Evolutionary conservation across 1,140 invertebrate species (phyloP).

Genomic region (Ladona fulva): DNA sequence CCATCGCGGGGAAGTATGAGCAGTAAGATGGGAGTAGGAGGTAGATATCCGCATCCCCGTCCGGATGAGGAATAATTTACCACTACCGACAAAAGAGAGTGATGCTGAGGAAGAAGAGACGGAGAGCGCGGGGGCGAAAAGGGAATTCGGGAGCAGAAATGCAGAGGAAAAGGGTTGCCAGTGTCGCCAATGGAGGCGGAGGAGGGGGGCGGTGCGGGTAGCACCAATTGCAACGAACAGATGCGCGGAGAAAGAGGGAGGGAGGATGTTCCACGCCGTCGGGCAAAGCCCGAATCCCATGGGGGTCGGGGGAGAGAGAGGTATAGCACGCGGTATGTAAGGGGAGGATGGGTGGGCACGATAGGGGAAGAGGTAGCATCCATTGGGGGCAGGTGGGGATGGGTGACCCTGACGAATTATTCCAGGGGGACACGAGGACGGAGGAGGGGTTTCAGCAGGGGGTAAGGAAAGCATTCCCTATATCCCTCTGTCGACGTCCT

Average conservation of each 20-base stretch:
- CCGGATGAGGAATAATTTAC: no score
- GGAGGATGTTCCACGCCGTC: no score
- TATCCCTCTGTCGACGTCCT: background rate
- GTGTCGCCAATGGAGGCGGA: background rate
- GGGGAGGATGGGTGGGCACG: background rate
- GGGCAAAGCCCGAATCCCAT: background rate
- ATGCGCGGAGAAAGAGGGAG: background rate
- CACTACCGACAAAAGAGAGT: no score
- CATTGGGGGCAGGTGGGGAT: background rate
- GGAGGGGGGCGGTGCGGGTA: background rate
- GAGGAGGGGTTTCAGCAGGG: background rate
- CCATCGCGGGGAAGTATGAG: no score
- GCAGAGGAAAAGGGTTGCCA: background rate
- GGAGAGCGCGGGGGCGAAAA: no score
- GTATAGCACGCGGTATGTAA: background rate
- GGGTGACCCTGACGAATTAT: background rate
- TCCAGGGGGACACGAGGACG: background rate
- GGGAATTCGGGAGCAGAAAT: background rate
- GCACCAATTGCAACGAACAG: slow-evolving; percentile 1
- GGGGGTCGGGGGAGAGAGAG: background rate
- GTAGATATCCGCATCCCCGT: no score
- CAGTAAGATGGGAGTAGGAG: no score
- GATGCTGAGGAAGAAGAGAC: no score
- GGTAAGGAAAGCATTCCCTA: background rate
- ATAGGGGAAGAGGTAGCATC: background rate